These are phyloP conservation scores for Platynereis dumerilii DNA, from an alignment of 2,888 invertebrate genomes.

Conservation along the genomic window DNA sequence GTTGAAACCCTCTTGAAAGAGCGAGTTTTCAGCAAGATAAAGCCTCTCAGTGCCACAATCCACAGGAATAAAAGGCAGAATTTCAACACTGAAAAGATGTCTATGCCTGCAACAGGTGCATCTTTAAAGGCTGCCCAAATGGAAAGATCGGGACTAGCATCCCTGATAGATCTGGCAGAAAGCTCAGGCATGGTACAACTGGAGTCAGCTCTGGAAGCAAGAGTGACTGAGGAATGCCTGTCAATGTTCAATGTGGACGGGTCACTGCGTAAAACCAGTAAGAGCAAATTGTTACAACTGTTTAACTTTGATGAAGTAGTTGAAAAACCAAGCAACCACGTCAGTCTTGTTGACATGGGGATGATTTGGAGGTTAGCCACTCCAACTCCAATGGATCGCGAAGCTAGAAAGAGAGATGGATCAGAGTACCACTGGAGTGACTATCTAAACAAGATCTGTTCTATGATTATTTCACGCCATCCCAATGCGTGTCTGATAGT, in stretches of 20 bases:
- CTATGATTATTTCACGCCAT: neutral
- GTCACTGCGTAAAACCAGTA: constrained; percentile 1
- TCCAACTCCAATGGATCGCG: neutral
- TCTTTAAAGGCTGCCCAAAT: too few relatives aligned
- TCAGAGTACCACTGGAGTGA: constrained; percentile 10
- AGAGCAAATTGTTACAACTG: constrained; percentile 8
- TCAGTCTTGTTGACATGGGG: constrained; percentile 1
- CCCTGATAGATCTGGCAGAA: too few relatives aligned
- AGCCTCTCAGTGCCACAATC: constrained; percentile 8
- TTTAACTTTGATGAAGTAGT: neutral
- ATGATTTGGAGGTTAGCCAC: neutral
- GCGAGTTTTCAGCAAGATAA: constrained; percentile 8
- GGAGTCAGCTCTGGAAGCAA: too few relatives aligned
- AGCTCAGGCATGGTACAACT: too few relatives aligned
- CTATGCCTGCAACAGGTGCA: too few relatives aligned
- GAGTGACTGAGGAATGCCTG: constrained; percentile 10
- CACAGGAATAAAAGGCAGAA: neutral
- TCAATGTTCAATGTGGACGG: constrained; percentile 9
- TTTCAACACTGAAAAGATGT: neutral
- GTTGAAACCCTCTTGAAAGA: neutral
- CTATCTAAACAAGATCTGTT: constrained; percentile 1
- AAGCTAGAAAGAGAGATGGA: constrained; percentile 9
- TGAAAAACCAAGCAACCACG: constrained; percentile 11
- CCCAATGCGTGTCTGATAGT: neutral
- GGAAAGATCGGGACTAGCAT: too few relatives aligned